phyloP scores from a whole-genome alignment of 2,797 vertebrate genomes.

The Clamator glandarius region DNA sequence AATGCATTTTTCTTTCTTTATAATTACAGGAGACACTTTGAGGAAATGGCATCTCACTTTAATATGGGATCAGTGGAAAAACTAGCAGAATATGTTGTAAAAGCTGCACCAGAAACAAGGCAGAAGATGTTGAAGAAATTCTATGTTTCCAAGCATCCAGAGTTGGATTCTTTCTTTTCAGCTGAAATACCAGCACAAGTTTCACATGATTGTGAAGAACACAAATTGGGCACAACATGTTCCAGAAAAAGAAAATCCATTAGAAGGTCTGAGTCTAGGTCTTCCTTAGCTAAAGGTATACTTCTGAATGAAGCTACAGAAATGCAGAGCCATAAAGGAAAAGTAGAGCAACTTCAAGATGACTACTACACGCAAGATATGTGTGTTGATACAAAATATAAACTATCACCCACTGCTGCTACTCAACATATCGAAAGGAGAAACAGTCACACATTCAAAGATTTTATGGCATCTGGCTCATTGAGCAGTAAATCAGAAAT shows the following conservation, averaged over 20 bases:
- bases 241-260: slow-evolving; percentile 35
- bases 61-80: slow-evolving; percentile 78
- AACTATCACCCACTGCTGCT: slow-evolving; percentile 15
- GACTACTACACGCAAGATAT: not conserved
- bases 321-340: slow-evolving; percentile 8
- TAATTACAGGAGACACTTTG: slow-evolving; percentile 87
- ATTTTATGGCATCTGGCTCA: slow-evolving; percentile 21
- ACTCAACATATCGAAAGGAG: slow-evolving; percentile 4
- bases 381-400: slow-evolving; percentile 30
- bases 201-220: not conserved
- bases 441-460: slow-evolving; percentile 28
- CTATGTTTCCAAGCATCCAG: slow-evolving; percentile 82
- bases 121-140: slow-evolving; percentile 84
- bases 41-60: slow-evolving; percentile 87
- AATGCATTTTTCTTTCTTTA: slow-evolving; percentile 45
- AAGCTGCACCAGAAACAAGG: slow-evolving; percentile 81
- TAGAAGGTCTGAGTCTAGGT: slow-evolving; percentile 2
- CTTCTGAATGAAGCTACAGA: not conserved
- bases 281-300: not conserved
- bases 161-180: slow-evolving; percentile 74
- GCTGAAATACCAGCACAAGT: slow-evolving; percentile 68
- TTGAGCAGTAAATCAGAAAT: slow-evolving; percentile 49
- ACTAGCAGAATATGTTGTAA: slow-evolving; percentile 82
- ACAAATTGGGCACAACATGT: not conserved
- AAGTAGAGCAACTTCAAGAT: slow-evolving; percentile 28